phyloP scores from a whole-genome alignment of 37 sponge, comb jelly and placozoan species.

The Crambe crambe region DNA sequence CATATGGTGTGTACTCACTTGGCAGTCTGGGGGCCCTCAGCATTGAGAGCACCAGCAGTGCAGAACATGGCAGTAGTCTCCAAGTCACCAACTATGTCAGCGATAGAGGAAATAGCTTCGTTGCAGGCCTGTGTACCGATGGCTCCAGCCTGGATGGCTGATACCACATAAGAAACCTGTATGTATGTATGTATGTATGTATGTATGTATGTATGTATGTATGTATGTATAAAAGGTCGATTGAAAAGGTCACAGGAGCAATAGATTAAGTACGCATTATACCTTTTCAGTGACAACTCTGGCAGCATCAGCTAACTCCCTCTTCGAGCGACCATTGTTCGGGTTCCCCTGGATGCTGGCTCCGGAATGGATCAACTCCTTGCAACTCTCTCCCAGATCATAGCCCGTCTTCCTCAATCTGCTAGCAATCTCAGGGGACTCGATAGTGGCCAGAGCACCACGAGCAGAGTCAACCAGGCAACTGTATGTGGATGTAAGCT shows the following conservation, averaged over 20 bases:
- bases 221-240: not conserved
- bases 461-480: constrained; percentile 59
- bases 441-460: constrained; percentile 78
- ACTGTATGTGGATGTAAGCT: constrained; percentile 52
- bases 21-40: not conserved
- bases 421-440: constrained; percentile 10
- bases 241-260: not conserved
- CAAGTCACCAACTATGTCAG: constrained; percentile 90
- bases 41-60: constrained; percentile 83
- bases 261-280: no score
- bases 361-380: constrained; percentile 61
- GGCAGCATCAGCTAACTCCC: constrained; percentile 70
- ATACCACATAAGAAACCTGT: constrained; percentile 76
- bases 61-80: constrained; percentile 97
- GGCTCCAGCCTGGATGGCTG: constrained; percentile 83
- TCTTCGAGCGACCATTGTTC: constrained; percentile 61
- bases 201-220: no score
- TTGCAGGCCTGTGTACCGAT: constrained; percentile 97
- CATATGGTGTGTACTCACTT: not conserved
- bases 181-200: not conserved
- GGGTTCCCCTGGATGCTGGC: constrained; percentile 72
- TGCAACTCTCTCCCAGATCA: constrained; percentile 70
- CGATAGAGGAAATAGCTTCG: constrained; percentile 76
- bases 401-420: constrained; percentile 28
- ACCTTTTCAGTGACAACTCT: constrained; percentile 85